phyloP scores from a whole-genome alignment of 2,113 vertebrate genomes.

The Lophius piscatorius region DNA sequence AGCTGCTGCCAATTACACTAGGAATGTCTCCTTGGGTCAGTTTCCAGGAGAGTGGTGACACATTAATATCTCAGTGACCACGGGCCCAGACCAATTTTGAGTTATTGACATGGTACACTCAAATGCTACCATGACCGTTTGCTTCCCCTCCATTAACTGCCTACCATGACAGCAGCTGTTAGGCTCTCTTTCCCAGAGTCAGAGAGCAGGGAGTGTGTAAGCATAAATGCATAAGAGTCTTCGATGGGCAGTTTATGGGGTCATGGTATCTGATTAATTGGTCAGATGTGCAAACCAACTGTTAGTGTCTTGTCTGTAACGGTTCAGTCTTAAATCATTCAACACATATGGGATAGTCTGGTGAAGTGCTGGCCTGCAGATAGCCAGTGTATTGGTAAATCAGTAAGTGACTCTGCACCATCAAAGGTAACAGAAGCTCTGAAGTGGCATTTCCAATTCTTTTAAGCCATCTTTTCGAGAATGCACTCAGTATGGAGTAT shows the following conservation, averaged over 20 bases:
- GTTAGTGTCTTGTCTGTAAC: slow-evolving; percentile 64
- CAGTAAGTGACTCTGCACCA: slow-evolving; percentile 40
- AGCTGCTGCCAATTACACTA: slow-evolving; percentile 85
- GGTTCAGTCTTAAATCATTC: slow-evolving; percentile 28
- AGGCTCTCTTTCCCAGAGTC: slow-evolving; percentile 64
- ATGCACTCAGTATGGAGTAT: slow-evolving; percentile 15
- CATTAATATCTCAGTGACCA: slow-evolving; percentile 82
- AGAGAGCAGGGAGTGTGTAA: slow-evolving; percentile 60
- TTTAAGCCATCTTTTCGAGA: slow-evolving; percentile 3
- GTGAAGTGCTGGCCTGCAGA: background rate
- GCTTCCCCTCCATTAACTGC: slow-evolving; percentile 39
- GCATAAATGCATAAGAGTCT: slow-evolving; percentile 31
- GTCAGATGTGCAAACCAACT: slow-evolving; percentile 56
- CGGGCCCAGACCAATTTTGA: slow-evolving; percentile 74
- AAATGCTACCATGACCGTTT: slow-evolving; percentile 70
- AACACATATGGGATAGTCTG: slow-evolving; percentile 26
- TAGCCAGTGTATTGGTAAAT: slow-evolving; percentile 2
- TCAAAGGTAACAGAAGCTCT: slow-evolving; percentile 51
- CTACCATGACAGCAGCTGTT: slow-evolving; percentile 70
- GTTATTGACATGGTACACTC: slow-evolving; percentile 78
- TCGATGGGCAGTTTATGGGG: slow-evolving; percentile 60
- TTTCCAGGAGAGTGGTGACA: slow-evolving; percentile 75
- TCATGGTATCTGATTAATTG: slow-evolving; percentile 65
- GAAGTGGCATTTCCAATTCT: slow-evolving; percentile 51
- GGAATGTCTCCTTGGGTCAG: slow-evolving; percentile 81